Conservation (phyloP, 1,140 invertebrate species). For the Plutomurus gul region DNA sequence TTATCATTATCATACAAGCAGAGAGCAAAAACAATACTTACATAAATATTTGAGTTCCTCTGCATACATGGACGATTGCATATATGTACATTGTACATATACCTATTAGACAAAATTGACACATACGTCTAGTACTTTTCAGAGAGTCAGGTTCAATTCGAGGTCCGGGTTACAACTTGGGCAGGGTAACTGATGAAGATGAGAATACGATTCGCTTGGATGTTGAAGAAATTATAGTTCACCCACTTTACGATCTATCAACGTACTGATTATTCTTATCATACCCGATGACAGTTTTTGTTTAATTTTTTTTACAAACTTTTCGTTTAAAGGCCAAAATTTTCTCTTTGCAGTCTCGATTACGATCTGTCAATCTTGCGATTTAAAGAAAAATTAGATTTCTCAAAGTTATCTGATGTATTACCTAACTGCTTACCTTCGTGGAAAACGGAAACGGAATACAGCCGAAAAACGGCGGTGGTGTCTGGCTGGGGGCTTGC, state of each 20-base stretch:
- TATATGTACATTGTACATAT: no score
- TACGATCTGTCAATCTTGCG: slow-evolving; percentile 31
- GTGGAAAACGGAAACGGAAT: background rate
- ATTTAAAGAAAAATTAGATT: slow-evolving; percentile 21
- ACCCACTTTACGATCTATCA: slow-evolving; percentile 34
- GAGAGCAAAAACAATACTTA: no score
- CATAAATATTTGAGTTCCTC: no score
- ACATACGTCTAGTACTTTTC: no score
- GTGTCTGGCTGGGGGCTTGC: slow-evolving; percentile 38
- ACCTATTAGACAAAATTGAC: background rate
- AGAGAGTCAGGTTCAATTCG: slow-evolving; percentile 42
- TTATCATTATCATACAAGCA: no score
- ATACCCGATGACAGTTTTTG: background rate
- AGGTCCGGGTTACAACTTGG: slow-evolving; percentile 32
- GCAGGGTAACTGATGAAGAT: slow-evolving; percentile 29
- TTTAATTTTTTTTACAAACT: background rate
- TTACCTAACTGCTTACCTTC: background rate
- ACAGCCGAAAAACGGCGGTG: background rate
- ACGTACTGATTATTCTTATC: background rate
- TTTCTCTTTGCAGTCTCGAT: slow-evolving; percentile 3
- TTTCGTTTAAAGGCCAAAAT: background rate
- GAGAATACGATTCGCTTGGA: slow-evolving; percentile 33
- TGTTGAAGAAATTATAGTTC: slow-evolving; percentile 39
- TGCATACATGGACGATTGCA: no score
- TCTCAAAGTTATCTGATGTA: background rate